A percentile compares a stretch with the other conserved stretches of the same genome.
These are phyloP conservation scores for Antennarius striatus DNA, from an alignment of 2,113 vertebrate genomes.

Conservation along the genomic window DNA sequence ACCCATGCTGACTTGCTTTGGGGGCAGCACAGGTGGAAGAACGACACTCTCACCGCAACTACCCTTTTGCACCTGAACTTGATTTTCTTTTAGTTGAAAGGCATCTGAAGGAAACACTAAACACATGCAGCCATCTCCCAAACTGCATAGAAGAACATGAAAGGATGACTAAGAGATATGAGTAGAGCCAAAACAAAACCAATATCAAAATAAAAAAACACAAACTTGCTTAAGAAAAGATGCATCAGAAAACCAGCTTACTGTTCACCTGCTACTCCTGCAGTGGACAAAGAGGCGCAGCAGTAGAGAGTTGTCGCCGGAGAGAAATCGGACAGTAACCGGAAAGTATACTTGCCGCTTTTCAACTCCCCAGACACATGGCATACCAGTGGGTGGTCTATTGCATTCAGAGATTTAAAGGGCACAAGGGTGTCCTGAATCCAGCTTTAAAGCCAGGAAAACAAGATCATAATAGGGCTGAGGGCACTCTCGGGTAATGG, in stretches of 20 bases:
- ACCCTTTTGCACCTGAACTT: conserved; percentile 13
- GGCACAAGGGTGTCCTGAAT: conserved; percentile 59
- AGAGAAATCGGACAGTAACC: conserved; percentile 42
- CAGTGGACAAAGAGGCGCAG: conserved; percentile 42
- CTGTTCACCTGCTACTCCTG: conserved; percentile 55
- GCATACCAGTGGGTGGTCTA: conserved; percentile 59
- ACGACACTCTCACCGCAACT: not conserved
- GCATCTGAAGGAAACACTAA: conserved; percentile 1
- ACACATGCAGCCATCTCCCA: conserved; percentile 15
- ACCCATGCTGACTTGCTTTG: conserved; percentile 53
- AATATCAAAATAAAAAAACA: not conserved
- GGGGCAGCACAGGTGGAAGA: conserved; percentile 25
- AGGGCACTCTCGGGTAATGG: conserved; percentile 59
- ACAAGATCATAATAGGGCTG: conserved; percentile 62
- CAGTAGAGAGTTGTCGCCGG: conserved; percentile 40
- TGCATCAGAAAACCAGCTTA: conserved; percentile 25
- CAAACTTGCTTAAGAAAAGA: conserved; percentile 23
- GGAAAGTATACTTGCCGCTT: conserved; percentile 59
- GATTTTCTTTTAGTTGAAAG: conserved; percentile 21
- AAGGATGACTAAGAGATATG: not conserved
- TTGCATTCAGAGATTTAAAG: conserved; percentile 66
- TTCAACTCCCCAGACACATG: conserved; percentile 57
- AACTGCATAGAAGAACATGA: conserved; percentile 19
- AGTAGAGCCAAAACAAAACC: not conserved
- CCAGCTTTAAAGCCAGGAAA: conserved; percentile 52